Percentiles rank a stretch among this genome's conserved stretches.
These are phyloP conservation scores for Recurvirostra avosetta DNA, from an alignment of 2,113 vertebrate genomes.

Conservation along the genomic window DNA sequence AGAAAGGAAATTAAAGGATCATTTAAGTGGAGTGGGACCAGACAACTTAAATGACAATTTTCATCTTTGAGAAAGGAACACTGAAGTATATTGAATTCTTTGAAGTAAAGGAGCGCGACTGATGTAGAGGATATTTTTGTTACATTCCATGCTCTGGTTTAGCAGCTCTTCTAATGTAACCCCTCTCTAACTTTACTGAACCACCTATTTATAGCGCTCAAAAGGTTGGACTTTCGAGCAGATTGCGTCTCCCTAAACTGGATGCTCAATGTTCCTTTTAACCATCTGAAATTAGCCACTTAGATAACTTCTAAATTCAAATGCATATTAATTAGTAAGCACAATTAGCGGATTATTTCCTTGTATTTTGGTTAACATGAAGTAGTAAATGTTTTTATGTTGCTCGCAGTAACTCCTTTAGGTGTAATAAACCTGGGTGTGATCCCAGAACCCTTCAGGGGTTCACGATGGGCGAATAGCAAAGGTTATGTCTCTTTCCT, in stretches of 20 bases:
- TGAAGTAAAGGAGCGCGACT: constrained; percentile 40
- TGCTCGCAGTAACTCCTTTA: neutral
- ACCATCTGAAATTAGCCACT: neutral
- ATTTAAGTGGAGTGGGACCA: constrained; percentile 81
- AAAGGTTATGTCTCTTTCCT: neutral
- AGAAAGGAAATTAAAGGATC: constrained; percentile 96
- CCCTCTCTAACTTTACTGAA: neutral
- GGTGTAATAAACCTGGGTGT: neutral
- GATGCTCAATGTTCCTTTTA: neutral
- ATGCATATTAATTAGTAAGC: neutral
- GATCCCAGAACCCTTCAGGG: neutral
- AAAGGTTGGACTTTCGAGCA: neutral
- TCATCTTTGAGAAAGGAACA: constrained; percentile 45
- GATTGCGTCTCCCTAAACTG: neutral
- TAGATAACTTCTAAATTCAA: neutral
- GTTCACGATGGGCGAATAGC: neutral
- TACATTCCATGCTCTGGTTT: constrained; percentile 49
- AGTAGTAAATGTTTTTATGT: neutral
- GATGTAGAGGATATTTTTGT: constrained; percentile 42
- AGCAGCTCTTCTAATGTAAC: neutral
- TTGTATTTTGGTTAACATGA: neutral
- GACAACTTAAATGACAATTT: constrained; percentile 46
- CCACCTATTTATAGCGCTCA: constrained; percentile 26
- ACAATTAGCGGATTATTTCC: neutral
- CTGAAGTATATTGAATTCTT: constrained; percentile 69